Conservation (phyloP, 92 coral and sea anemone species). For the Porites evermanni region DNA sequence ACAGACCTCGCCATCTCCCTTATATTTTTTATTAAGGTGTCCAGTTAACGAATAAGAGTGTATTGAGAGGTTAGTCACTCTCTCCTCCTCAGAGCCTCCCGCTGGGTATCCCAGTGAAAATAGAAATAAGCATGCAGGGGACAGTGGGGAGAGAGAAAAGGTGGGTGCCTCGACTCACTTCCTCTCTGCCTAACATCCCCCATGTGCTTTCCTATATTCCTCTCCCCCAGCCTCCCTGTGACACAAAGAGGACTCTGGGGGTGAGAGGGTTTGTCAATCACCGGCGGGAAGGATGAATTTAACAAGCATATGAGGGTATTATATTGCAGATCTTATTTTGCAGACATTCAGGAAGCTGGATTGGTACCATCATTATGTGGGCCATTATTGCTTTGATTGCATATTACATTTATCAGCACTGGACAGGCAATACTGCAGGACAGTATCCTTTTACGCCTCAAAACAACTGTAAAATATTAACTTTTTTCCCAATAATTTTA, state of each 20-base stretch:
- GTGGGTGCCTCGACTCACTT: not conserved
- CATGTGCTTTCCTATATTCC: too few species aligned
- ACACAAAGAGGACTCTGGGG: too few species aligned
- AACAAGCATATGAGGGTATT: not conserved
- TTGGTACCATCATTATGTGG: constrained; percentile 83
- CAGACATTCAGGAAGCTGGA: constrained; percentile 61
- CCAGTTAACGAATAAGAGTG: too few species aligned
- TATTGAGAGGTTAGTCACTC: too few species aligned
- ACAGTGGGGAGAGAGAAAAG: too few species aligned
- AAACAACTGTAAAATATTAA: too few species aligned
- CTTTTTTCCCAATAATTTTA: too few species aligned
- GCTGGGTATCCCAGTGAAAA: not conserved
- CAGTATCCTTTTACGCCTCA: constrained; percentile 76
- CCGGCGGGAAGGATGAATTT: not conserved
- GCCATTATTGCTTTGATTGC: constrained; percentile 81
- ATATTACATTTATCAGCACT: constrained; percentile 83
- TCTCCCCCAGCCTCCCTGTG: too few species aligned
- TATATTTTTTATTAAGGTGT: too few species aligned
- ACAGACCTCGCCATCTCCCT: too few species aligned
- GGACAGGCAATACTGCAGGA: constrained; percentile 36
- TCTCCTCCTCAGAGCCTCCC: too few species aligned
- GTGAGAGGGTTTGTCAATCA: not conserved
- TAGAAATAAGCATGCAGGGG: not conserved
- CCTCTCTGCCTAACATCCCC: not conserved
- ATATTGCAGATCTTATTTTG: not conserved